A percentile compares a stretch with the other conserved stretches of the same genome.
These are phyloP conservation scores for Halyomorpha halys DNA, from an alignment of 1,140 invertebrate species.

Conservation along the genomic window DNA sequence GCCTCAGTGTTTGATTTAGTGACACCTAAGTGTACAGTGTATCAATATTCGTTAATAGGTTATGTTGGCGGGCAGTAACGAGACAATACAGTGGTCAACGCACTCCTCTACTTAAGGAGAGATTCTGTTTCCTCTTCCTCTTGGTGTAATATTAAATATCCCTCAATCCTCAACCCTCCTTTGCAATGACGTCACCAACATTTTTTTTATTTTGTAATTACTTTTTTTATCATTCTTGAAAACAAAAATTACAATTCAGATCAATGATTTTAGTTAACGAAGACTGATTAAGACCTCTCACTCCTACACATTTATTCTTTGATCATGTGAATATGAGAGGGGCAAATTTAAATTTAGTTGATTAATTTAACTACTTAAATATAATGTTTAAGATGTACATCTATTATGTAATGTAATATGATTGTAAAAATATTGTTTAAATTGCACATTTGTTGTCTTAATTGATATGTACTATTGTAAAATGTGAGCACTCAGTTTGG, in stretches of 20 bases:
- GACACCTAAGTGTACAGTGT: conserved; percentile 21
- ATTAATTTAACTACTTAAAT: conserved; percentile 20
- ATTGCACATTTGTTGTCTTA: conserved; percentile 17
- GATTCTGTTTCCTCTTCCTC: too few relatives aligned
- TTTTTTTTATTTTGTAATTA: not conserved
- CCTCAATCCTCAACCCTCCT: not conserved
- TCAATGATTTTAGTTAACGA: conserved; percentile 16
- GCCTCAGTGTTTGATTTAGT: conserved; percentile 17
- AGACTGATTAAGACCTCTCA: conserved; percentile 21
- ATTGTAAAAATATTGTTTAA: conserved; percentile 18
- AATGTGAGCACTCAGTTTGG: conserved; percentile 12
- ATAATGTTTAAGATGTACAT: conserved; percentile 19
- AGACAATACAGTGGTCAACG: not conserved
- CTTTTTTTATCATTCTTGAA: too few relatives aligned
- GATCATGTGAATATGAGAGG: not conserved
- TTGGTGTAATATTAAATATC: not conserved
- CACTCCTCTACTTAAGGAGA: not conserved
- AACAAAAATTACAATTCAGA: too few relatives aligned
- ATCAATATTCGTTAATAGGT: conserved; percentile 22
- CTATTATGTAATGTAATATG: conserved; percentile 13
- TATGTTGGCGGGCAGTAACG: conserved; percentile 2
- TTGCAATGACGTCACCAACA: not conserved
- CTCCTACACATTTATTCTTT: not conserved
- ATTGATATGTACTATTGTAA: conserved; percentile 13
- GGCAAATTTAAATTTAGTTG: conserved; percentile 8